A percentile compares a stretch with the other conserved stretches of the same genome.
phyloP scores from a whole-genome alignment of 2,888 invertebrate species.

The Taenaris catops region DNA sequence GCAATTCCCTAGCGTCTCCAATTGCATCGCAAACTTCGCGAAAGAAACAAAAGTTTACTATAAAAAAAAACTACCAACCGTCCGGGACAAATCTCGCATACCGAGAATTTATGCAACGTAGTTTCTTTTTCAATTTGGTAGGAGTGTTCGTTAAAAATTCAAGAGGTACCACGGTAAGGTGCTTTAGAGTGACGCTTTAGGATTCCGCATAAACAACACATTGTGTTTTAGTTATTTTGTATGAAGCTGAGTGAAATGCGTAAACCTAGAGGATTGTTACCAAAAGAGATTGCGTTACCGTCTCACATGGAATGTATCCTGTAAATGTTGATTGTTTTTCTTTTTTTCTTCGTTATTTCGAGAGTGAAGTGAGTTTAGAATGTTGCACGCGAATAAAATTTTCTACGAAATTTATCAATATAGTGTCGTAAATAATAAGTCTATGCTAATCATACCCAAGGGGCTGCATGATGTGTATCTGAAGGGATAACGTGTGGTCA shows the following conservation, averaged over 20 bases:
- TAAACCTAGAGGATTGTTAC: no score
- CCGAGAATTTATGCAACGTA: constrained; percentile 46
- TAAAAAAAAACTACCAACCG: constrained; percentile 3
- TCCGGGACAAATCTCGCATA: constrained; percentile 38
- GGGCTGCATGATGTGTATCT: no score
- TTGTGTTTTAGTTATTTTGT: constrained; percentile 4
- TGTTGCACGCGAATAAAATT: no score
- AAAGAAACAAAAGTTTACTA: constrained; percentile 8
- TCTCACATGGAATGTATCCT: no score
- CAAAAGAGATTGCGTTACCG: no score
- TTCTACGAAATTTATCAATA: no score
- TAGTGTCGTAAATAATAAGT: no score
- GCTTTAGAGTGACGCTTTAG: constrained; percentile 7
- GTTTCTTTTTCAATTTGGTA: constrained; percentile 60
- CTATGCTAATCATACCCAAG: no score
- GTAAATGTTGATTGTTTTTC: no score
- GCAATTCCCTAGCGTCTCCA: constrained; percentile 22
- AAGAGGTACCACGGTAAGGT: constrained; percentile 26
- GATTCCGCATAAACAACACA: constrained; percentile 8
- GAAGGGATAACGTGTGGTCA: no score
- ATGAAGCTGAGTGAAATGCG: neutral
- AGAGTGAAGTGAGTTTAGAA: no score
- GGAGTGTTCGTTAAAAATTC: constrained; percentile 59
- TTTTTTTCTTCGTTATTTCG: no score
- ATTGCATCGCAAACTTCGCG: constrained; percentile 23